Evolutionary conservation across 2,888 invertebrate genomes (phyloP).

Genomic region (Phalera bucephala): DNA sequence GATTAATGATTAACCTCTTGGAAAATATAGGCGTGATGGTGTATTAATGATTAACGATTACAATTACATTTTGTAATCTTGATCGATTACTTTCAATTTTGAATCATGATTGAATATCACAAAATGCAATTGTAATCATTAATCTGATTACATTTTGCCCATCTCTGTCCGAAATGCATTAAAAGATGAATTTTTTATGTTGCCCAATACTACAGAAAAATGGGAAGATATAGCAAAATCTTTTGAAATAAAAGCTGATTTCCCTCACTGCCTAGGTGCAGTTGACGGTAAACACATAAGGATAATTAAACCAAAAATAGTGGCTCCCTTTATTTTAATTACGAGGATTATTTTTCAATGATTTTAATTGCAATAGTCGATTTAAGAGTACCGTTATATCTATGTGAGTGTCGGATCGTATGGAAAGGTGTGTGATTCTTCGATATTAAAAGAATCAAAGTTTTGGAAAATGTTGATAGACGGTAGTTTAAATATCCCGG

Average conservation of each 20-base stretch:
- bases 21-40: too few species aligned
- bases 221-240: slow-evolving; percentile 6
- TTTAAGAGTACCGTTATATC: slow-evolving; percentile 22
- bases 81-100: too few species aligned
- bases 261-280: slow-evolving; percentile 9
- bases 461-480: slow-evolving; percentile 23
- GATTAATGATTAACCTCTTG: too few species aligned
- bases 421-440: slow-evolving; percentile 22
- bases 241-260: slow-evolving; percentile 6
- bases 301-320: slow-evolving; percentile 5
- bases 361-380: slow-evolving; percentile 20
- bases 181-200: not conserved
- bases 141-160: too few species aligned
- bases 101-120: too few species aligned
- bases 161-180: too few species aligned
- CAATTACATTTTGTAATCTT: too few species aligned
- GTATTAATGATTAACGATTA: too few species aligned
- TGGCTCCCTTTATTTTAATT: slow-evolving; percentile 5
- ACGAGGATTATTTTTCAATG: too few species aligned
- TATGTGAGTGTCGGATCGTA: slow-evolving; percentile 19
- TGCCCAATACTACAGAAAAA: not conserved
- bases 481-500: slow-evolving; percentile 17
- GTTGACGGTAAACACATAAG: slow-evolving; percentile 10
- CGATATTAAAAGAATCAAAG: slow-evolving; percentile 17
- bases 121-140: too few species aligned